Evolutionary conservation across 2,113 vertebrate genomes (phyloP).

Genomic region (Neodontobutis hainanensis): DNA sequence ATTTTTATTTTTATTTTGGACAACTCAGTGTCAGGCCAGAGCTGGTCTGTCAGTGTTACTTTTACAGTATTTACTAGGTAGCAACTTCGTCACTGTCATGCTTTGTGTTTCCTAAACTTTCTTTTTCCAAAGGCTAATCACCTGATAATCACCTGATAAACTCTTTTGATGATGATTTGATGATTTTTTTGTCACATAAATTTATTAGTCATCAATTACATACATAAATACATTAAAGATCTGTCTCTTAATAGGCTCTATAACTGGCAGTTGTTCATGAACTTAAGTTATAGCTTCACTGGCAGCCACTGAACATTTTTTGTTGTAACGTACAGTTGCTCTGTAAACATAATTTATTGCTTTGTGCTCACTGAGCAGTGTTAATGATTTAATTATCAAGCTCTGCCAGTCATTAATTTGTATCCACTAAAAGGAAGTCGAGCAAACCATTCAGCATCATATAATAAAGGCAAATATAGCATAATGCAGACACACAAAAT

Average conservation of each 20-base stretch:
- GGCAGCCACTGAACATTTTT: conserved; percentile 4
- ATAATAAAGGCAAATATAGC: conserved; percentile 3
- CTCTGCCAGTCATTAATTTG: conserved; percentile 46
- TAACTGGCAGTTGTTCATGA: neutral
- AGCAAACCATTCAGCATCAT: conserved; percentile 29
- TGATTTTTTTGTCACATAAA: too few relatives aligned
- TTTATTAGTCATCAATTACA: too few relatives aligned
- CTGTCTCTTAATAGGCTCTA: neutral
- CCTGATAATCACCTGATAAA: too few relatives aligned
- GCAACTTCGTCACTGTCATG: too few relatives aligned
- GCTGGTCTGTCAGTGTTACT: too few relatives aligned
- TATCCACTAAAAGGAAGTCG: conserved; percentile 28
- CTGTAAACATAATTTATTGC: conserved; percentile 48
- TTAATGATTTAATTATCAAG: conserved; percentile 52
- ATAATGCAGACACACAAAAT: conserved; percentile 11
- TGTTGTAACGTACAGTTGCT: conserved; percentile 8
- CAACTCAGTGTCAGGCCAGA: too few relatives aligned
- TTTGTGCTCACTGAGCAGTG: conserved; percentile 51
- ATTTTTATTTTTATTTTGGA: too few relatives aligned
- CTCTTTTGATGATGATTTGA: too few relatives aligned
- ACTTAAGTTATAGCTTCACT: neutral
- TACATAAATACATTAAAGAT: too few relatives aligned
- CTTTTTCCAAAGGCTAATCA: too few relatives aligned
- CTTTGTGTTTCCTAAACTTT: too few relatives aligned
- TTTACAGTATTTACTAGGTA: too few relatives aligned